phyloP scores from a whole-genome alignment of 1,140 invertebrate genomes.

The Ganaspis sp. region DNA sequence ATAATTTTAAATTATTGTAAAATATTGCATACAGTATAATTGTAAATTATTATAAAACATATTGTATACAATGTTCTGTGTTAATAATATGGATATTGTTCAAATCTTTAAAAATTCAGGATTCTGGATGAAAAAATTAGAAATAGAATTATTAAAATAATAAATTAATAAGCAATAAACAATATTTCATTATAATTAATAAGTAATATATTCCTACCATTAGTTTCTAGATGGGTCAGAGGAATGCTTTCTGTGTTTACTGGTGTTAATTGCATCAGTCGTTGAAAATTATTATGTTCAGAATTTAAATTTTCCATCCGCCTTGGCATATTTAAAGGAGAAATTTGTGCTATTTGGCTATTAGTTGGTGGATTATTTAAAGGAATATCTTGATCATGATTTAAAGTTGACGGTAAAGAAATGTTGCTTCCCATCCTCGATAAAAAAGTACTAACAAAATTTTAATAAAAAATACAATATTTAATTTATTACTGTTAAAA shows the following conservation, averaged over 20 bases:
- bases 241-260: conserved; percentile 58
- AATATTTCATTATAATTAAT: conserved; percentile 49
- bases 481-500: too few species aligned
- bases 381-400: conserved; percentile 64
- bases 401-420: conserved; percentile 67
- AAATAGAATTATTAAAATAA: not conserved
- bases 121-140: too few species aligned
- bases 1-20: too few species aligned
- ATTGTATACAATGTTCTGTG: too few species aligned
- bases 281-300: not conserved
- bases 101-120: too few species aligned
- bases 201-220: conserved; percentile 60
- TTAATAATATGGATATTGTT: too few species aligned
- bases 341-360: conserved; percentile 11
- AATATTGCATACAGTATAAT: too few species aligned
- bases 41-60: too few species aligned
- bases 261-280: conserved; percentile 64
- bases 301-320: not conserved
- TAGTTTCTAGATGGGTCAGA: conserved; percentile 61
- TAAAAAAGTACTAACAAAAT: conserved; percentile 61
- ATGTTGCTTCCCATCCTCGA: conserved; percentile 71
- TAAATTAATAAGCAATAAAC: not conserved
- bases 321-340: not conserved
- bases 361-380: not conserved
- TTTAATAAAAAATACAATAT: not conserved